phyloP scores from a whole-genome alignment of 2,797 vertebrate genomes.

The Falco novaeseelandiae region DNA sequence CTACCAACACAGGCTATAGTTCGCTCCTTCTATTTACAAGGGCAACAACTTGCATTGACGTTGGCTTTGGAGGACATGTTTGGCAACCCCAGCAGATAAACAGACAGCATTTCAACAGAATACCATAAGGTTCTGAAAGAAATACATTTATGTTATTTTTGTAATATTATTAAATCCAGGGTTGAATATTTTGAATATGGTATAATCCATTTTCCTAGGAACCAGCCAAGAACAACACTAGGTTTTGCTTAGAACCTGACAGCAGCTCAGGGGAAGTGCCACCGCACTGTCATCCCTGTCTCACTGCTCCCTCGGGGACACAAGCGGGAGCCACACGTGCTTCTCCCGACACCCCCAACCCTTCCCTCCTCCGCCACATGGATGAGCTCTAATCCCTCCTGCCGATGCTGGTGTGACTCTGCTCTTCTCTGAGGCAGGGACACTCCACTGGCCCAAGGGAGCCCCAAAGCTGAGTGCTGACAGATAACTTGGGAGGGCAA shows the following conservation, averaged over 20 bases:
- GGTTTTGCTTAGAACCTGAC: background rate
- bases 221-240: constrained; percentile 51
- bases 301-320: background rate
- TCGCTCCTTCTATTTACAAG: background rate
- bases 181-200: constrained; percentile 15
- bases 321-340: rapidly evolving
- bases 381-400: background rate
- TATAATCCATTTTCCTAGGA: constrained; percentile 65
- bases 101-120: background rate
- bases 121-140: background rate
- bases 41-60: background rate
- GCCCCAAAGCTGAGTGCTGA: background rate
- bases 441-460: background rate
- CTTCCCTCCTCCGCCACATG: background rate
- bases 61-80: background rate
- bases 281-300: background rate
- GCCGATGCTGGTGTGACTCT: background rate
- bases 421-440: background rate
- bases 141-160: constrained; percentile 32
- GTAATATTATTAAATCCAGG: constrained; percentile 41
- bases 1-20: background rate
- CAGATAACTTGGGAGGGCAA: background rate
- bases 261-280: background rate
- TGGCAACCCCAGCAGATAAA: constrained; percentile 13
- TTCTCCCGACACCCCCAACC: background rate